Evolutionary conservation across 1,140 invertebrate species (phyloP), one percentile per base, ranked within the genome.

Genomic region (Holotrichia oblita): DNA sequence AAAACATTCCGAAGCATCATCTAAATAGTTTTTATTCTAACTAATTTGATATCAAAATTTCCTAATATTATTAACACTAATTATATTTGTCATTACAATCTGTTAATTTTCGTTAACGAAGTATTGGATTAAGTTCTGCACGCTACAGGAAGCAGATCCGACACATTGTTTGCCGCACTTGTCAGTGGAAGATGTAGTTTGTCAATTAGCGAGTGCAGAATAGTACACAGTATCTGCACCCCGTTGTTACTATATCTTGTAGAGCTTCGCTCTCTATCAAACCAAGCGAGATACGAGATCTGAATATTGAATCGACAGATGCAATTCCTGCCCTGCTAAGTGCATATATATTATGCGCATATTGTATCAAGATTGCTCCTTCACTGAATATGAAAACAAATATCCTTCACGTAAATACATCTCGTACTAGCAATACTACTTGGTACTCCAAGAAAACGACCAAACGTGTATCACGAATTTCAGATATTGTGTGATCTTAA

Each of bases 271-370:
- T 55, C 48, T 55, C 14, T 55, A n/a, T 55, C 48, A 14, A 55
- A 17, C 48, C 48, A n/a, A 17, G 14, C 14, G 48, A n/a, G 48
- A 14, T 55, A 55, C 48, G 48, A 14, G 48, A 55, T 55, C 14
- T 55, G 48, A 55, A 55, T 55, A 55, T 55, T n/a, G 14, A 17
- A 55, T 55, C 48, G 48, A 55, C 48, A 55, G 48, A 55, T 55
- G 48, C 48, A 55, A 55, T 55, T 55, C 17, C 48, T 55, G 17
- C 14, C 48, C 14, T 55, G 48, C 17, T 55, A 55, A 55, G 17
- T n/a, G 48, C 48, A 55, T 55, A 17, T 55, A 17, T 55, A 17
- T 17, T 17, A n/a, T 14, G 17, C 14, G 48, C 48, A 55, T 55
- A 17, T 17, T 55, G 48, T 17, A 55, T 55, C 48, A 55, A 55